phyloP scores from a whole-genome alignment of 1,140 invertebrate genomes.

The Acromyrmex charruanus region DNA sequence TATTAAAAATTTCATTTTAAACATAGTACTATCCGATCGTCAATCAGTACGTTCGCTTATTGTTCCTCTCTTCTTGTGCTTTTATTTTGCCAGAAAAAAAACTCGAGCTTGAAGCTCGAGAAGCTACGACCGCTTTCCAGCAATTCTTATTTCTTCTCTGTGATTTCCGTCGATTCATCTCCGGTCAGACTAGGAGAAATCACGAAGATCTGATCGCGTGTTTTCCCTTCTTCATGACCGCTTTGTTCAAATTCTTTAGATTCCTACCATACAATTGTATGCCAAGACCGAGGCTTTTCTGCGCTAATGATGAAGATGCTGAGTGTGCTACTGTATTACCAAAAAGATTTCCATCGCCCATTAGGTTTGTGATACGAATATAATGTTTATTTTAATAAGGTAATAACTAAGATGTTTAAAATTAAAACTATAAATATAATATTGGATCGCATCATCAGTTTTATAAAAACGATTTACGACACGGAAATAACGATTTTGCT shows the following conservation, averaged over 20 bases:
- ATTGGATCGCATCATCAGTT: background rate
- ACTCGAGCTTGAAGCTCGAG: conserved; percentile 32
- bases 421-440: conserved; percentile 19
- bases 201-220: conserved; percentile 37
- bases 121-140: conserved; percentile 38
- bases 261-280: conserved; percentile 44
- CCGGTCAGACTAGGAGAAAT: conserved; percentile 22
- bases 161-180: conserved; percentile 57
- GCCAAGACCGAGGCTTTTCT: conserved; percentile 28
- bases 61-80: conserved; percentile 14
- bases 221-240: conserved; percentile 33
- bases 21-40: conserved; percentile 4
- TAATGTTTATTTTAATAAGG: background rate
- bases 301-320: background rate
- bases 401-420: background rate
- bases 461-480: background rate
- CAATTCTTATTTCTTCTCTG: conserved; percentile 51
- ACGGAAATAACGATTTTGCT: too few species aligned
- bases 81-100: conserved; percentile 50
- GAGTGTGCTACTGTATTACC: background rate
- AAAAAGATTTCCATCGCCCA: conserved; percentile 38
- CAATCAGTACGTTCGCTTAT: conserved; percentile 31
- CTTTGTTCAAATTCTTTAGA: conserved; percentile 34
- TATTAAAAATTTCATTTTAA: background rate
- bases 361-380: conserved; percentile 41